Percentiles rank a stretch among this genome's conserved stretches.
phyloP scores from a whole-genome alignment of 2,888 invertebrate genomes.

The Schizotus pectinicornis region DNA sequence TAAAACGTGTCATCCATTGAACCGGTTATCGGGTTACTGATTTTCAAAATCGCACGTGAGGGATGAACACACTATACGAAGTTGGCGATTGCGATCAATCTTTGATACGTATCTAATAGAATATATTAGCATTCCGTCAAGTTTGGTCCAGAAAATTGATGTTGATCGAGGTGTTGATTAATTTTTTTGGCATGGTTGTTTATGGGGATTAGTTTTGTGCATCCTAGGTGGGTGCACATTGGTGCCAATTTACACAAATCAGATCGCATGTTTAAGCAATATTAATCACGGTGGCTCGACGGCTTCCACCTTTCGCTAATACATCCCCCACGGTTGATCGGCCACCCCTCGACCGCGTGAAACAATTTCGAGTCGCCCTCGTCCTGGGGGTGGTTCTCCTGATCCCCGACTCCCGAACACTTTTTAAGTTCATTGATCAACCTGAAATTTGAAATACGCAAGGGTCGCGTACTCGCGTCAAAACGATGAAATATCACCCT shows the following conservation, averaged over 20 bases:
- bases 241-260: conserved; percentile 59
- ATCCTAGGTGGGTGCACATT: conserved; percentile 38
- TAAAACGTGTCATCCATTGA: conserved; percentile 33
- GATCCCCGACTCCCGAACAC: conserved; percentile 33
- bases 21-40: conserved; percentile 48
- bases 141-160: background rate
- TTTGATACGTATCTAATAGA: conserved; percentile 5
- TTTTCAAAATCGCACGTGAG: conserved; percentile 50
- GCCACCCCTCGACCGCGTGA: conserved; percentile 50
- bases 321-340: conserved; percentile 44
- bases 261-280: conserved; percentile 62
- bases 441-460: conserved; percentile 50
- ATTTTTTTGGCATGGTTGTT: background rate
- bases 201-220: conserved; percentile 21
- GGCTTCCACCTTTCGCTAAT: conserved; percentile 44
- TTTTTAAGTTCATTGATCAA: conserved; percentile 54
- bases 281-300: conserved; percentile 64
- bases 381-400: conserved; percentile 35
- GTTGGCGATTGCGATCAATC: conserved; percentile 3
- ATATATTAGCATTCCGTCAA: conserved; percentile 4
- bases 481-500: conserved; percentile 47
- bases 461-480: conserved; percentile 45
- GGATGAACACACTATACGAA: conserved; percentile 1
- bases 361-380: conserved; percentile 48
- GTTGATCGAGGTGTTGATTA: conserved; percentile 11